Evolutionary conservation across 2,797 vertebrate genomes (phyloP).

Genomic region (Phylloscopus collybita): DNA sequence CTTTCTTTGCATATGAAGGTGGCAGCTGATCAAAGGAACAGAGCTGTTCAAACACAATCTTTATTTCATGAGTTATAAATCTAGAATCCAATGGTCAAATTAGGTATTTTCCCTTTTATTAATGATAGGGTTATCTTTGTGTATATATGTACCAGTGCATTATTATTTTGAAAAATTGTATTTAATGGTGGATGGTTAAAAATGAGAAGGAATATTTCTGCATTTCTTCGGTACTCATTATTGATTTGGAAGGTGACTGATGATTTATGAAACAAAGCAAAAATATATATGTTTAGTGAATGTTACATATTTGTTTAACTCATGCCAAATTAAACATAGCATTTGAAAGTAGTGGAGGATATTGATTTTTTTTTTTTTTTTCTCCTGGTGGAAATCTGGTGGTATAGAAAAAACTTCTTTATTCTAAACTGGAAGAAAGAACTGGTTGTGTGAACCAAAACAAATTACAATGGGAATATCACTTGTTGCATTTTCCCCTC

Average conservation of each 20-base stretch:
- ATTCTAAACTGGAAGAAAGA: background rate
- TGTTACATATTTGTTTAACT: background rate
- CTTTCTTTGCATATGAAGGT: slow-evolving; percentile 29
- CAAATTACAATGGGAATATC: background rate
- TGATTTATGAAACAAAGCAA: background rate
- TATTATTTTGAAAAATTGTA: background rate
- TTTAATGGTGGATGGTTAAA: background rate
- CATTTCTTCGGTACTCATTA: background rate
- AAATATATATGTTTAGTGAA: background rate
- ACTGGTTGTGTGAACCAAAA: background rate
- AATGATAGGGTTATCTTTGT: background rate
- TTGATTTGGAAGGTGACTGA: background rate
- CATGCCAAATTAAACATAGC: background rate
- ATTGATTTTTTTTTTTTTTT: background rate
- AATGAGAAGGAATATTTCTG: background rate
- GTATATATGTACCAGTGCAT: background rate
- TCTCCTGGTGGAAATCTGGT: background rate
- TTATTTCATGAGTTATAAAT: background rate
- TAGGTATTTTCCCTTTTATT: background rate
- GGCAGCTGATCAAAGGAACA: slow-evolving; percentile 21
- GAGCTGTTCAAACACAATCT: background rate
- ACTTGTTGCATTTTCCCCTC: background rate
- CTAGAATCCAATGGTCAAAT: background rate
- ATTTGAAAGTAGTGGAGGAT: background rate
- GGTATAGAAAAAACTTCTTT: background rate